Evolutionary conservation across 2,113 vertebrate genomes (phyloP).

Genomic region (Rhinoderma darwinii): DNA sequence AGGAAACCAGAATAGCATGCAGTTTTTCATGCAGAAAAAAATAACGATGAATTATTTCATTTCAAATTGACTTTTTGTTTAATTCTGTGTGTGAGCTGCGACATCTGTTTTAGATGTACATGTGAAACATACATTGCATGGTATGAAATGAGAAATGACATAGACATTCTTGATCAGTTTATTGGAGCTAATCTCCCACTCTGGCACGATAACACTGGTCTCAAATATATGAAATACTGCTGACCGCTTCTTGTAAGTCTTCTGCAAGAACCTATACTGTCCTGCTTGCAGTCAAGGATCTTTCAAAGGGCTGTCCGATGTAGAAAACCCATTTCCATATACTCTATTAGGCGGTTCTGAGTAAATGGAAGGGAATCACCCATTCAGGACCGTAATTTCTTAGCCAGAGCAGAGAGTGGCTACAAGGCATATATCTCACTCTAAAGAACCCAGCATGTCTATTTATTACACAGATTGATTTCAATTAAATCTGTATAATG

Average conservation of each 20-base stretch:
- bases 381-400: too few relatives aligned
- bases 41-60: constrained; percentile 47
- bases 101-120: constrained; percentile 15
- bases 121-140: constrained; percentile 18
- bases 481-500: too few relatives aligned
- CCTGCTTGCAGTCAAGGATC: neutral
- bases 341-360: too few relatives aligned
- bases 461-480: too few relatives aligned
- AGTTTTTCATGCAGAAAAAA: constrained; percentile 36
- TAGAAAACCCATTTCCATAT: neutral
- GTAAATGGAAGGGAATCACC: too few relatives aligned
- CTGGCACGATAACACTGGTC: neutral
- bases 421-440: too few relatives aligned
- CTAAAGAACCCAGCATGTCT: too few relatives aligned
- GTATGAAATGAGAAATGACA: constrained; percentile 30
- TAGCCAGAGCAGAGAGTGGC: too few relatives aligned
- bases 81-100: neutral
- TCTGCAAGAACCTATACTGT: neutral
- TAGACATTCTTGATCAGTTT: neutral
- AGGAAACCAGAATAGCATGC: neutral
- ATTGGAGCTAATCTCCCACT: neutral
- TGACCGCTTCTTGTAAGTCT: neutral
- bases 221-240: neutral
- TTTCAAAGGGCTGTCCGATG: too few relatives aligned
- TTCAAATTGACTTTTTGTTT: constrained; percentile 40